Percentiles rank a stretch among this genome's conserved stretches.
phyloP scores from a whole-genome alignment of 2,113 vertebrate genomes.

The Nibea coibor region DNA sequence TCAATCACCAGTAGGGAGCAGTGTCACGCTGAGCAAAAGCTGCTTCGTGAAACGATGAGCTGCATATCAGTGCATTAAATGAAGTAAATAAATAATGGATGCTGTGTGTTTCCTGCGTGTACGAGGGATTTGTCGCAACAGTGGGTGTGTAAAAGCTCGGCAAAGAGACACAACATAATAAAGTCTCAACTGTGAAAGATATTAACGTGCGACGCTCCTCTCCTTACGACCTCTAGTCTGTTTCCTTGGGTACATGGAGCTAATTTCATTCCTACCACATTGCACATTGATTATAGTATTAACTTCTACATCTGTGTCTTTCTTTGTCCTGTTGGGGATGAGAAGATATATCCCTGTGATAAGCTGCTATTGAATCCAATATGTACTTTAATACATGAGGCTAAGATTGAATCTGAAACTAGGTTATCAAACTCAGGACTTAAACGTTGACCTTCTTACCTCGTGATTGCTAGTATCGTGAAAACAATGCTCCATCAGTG shows the following conservation, averaged over 20 bases:
- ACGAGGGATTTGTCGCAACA: constrained; percentile 3
- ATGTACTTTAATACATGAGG: neutral
- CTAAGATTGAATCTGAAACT: neutral
- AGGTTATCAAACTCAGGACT: neutral
- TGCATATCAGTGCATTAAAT: neutral
- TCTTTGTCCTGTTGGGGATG: neutral
- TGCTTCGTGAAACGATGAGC: neutral
- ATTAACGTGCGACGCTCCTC: neutral
- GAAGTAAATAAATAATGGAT: neutral
- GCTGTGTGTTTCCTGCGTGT: neutral
- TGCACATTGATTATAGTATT: neutral
- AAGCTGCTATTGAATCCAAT: neutral
- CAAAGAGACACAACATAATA: neutral
- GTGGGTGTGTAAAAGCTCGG: neutral
- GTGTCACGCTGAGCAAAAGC: constrained; percentile 34
- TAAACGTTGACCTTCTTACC: neutral
- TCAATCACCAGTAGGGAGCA: constrained; percentile 44
- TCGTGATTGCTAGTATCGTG: neutral
- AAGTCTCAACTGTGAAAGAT: neutral
- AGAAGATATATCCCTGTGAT: neutral
- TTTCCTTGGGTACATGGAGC: neutral
- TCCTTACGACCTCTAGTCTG: neutral
- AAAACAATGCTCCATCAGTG: neutral
- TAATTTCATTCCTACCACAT: neutral
- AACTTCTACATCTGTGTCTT: neutral